phyloP scores from a whole-genome alignment of 1,140 invertebrate species.

The Drosophila kikkawai region DNA sequence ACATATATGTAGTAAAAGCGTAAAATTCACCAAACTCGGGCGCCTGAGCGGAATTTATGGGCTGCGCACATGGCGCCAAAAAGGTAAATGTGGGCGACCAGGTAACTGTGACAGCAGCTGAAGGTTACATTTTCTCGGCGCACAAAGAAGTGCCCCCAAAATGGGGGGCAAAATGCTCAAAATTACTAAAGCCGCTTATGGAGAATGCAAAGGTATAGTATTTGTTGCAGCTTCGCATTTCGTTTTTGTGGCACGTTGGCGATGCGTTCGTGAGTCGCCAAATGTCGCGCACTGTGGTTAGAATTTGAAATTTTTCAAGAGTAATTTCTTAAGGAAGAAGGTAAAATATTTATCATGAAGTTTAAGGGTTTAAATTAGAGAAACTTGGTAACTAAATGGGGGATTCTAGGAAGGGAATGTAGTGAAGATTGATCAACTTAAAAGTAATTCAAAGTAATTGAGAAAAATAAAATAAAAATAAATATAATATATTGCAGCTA shows the following conservation, averaged over 20 bases:
- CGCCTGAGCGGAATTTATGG: slow-evolving; percentile 67
- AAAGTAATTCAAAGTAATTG: too few species aligned
- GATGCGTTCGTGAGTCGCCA: slow-evolving; percentile 42
- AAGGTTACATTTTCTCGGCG: slow-evolving; percentile 61
- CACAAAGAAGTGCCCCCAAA: slow-evolving; percentile 43
- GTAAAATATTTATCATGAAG: background rate
- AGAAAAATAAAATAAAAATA: too few species aligned
- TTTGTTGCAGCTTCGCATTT: slow-evolving; percentile 35
- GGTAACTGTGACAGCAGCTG: slow-evolving; percentile 73
- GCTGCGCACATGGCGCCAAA: slow-evolving; percentile 64
- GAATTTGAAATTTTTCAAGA: background rate
- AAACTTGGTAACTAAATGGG: background rate
- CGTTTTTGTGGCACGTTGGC: slow-evolving; percentile 28
- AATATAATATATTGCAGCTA: too few species aligned
- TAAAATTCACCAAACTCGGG: slow-evolving; percentile 32
- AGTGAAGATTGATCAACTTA: too few species aligned
- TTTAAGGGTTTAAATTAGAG: background rate
- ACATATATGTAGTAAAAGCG: slow-evolving; percentile 10
- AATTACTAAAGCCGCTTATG: slow-evolving; percentile 80
- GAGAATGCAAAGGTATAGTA: slow-evolving; percentile 34
- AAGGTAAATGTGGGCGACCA: slow-evolving; percentile 63
- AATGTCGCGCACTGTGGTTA: slow-evolving; percentile 2
- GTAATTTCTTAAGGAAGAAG: background rate
- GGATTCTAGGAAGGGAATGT: too few species aligned
- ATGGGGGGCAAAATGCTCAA: slow-evolving; percentile 55